Evolutionary conservation across 2,797 vertebrate species (phyloP), one percentile per base, ranked within the genome.

Genomic region (Numenius phaeopus): DNA sequence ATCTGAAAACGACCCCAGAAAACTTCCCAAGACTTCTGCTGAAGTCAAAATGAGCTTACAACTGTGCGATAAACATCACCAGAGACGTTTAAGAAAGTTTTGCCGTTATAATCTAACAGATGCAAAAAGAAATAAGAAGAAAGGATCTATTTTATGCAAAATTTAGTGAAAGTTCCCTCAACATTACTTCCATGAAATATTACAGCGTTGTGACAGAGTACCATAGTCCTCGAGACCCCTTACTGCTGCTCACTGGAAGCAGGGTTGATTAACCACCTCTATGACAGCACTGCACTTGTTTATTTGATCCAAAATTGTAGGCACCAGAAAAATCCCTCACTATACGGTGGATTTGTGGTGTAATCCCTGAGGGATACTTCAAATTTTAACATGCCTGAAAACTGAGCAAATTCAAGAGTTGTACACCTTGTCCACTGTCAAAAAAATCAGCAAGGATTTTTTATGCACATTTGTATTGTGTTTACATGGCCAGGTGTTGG

Each of bases 31-130:
- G 26, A 50, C 23, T 10, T 34, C 42, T 91, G 32, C 34, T 20
- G 14, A 81, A 66, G 40, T 66, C 26, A 71, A 39, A 79, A 87
- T 39, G 8, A 22, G 11, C 6, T 52, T 59, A 47, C 0, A 0
- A 55, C 6, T 0, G 3, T 47, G 22, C 0, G 0, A 66, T 11
- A 9, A 37, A 24, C 46, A 72, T 66, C 57, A 70, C 27, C 29
- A 50, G 11, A 50, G 57, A 32, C 16, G 23, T 93, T 91, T 67
- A 70, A 42, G 54, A 54, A 61, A 54, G 34, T 42, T 39, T 82
- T 67, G 29, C 19, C 22, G 13, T 47, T 59, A 55, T 59, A 76
- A 72, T 76, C 13, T 64, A 79, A 64, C 3, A 71, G 39, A 44
- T 24, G 11, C 5, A 65, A 86, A 49, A 79, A 58, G 23, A 49